Evolutionary conservation across 2,113 vertebrate genomes (phyloP), one percentile per base, ranked within the genome.

Genomic region (Archilochus colubris): DNA sequence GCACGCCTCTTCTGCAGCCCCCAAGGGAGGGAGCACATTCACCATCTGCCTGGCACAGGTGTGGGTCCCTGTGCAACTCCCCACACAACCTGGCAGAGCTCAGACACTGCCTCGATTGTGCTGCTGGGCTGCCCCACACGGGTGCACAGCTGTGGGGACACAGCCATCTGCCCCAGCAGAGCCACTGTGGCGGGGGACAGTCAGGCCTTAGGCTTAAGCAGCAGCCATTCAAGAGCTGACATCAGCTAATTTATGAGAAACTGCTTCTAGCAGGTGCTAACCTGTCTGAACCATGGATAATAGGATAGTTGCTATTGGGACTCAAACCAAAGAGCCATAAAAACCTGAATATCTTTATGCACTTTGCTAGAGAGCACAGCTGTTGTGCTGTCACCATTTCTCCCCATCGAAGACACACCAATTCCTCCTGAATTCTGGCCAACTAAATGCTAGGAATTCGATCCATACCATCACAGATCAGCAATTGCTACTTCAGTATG

Each of bases 221-320:
- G 81, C 94, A 90, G 95, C 87, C 89, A 24, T 91, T 89, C 94
- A 61, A 51, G 68, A 82, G 87, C 96, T 96, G 97, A 96, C 97
- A 95, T 33, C 19, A 91, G 63, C 86, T 97, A 90, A 98, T 98
- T 97, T 96, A 98, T 97, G 97, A 95, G 96, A 96, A 97, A 97
- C 92, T 91, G 94, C 95, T 97, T 95, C 67, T 88, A 98, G 97
- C 98, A 98, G 98, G 98, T 98, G 98, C 94, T 97, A 98, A 97
- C 98, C 98, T 98, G 98, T 96, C 97, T 97, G 27, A 8, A 38
- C 76, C 83, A 67, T n/a, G 74, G 97, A 97, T 97, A 96, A 96
- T 92, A 89, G 92, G 97, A 86, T 87, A 83, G 88, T 79, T 88
- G 77, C 95, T 89, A 27, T 88, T 78, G 93, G 94, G 91, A 95